These are phyloP conservation scores for Neostethus bicornis DNA, from an alignment of 2,797 vertebrate species.

Conservation along the genomic window DNA sequence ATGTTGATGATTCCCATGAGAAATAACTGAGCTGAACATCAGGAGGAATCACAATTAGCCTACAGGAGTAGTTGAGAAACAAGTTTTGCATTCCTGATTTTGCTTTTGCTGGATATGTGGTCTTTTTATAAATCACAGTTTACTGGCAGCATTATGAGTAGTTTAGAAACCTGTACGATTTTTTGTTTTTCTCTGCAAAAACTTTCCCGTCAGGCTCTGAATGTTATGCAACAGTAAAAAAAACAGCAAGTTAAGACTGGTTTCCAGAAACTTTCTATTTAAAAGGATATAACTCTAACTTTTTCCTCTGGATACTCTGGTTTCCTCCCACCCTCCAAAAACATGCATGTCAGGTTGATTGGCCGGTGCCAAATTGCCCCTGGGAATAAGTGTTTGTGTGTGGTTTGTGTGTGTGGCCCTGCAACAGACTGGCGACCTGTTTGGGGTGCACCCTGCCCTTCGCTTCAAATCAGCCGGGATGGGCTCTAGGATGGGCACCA, in stretches of 20 bases:
- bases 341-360: too few relatives aligned
- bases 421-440: too few relatives aligned
- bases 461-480: too few relatives aligned
- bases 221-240: constrained; percentile 1
- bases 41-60: constrained; percentile 3
- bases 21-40: constrained; percentile 26
- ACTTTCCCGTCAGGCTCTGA: not conserved
- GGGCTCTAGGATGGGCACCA: too few relatives aligned
- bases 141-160: not conserved
- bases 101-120: not conserved
- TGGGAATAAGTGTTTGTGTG: too few relatives aligned
- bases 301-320: too few relatives aligned
- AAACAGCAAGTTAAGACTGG: not conserved
- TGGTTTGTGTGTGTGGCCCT: too few relatives aligned
- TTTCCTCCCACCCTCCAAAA: too few relatives aligned
- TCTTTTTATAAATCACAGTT: constrained; percentile 4
- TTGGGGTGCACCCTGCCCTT: too few relatives aligned
- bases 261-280: not conserved
- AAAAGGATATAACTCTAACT: not conserved
- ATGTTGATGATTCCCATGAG: constrained; percentile 36
- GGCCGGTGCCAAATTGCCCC: too few relatives aligned
- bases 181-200: not conserved
- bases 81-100: not conserved
- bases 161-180: constrained; percentile 11
- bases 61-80: constrained; percentile 1